Percentiles rank a stretch among this genome's conserved stretches.
phyloP scores from a whole-genome alignment of 2,888 invertebrate species.

The Ectropis crepuscularia region DNA sequence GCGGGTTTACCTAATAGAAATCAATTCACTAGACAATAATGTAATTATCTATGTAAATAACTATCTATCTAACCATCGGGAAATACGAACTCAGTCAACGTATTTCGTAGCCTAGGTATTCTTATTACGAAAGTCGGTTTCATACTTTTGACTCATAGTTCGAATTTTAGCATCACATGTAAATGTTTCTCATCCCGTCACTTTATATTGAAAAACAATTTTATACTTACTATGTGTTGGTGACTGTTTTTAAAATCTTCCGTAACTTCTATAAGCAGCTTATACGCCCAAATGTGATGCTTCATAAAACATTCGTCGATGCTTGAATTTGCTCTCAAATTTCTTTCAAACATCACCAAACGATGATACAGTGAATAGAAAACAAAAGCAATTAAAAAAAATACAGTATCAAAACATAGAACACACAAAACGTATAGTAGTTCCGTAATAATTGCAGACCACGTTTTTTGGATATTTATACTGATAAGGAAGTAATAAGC shows the following conservation, averaged over 20 bases:
- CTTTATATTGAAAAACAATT: not conserved
- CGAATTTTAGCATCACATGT: too few species aligned
- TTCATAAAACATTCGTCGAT: not conserved
- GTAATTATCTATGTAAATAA: too few species aligned
- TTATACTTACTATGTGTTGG: conserved; percentile 2
- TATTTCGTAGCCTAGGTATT: too few species aligned
- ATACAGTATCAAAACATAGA: not conserved
- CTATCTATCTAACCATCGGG: too few species aligned
- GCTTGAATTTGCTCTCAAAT: not conserved
- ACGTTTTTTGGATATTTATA: not conserved
- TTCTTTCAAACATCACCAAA: not conserved
- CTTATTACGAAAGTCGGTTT: too few species aligned
- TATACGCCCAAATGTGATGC: not conserved
- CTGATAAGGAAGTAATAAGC: not conserved
- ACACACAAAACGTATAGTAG: not conserved
- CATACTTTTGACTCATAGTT: too few species aligned
- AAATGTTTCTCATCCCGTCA: too few species aligned
- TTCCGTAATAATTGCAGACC: not conserved
- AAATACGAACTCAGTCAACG: too few species aligned
- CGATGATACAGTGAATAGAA: conserved; percentile 1
- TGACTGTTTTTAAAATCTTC: conserved; percentile 1
- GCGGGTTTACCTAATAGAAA: too few species aligned
- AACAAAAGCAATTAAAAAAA: not conserved
- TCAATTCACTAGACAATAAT: too few species aligned
- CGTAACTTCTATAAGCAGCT: not conserved